phyloP scores from a whole-genome alignment of 2,888 invertebrate species.

The Tachina fera region DNA sequence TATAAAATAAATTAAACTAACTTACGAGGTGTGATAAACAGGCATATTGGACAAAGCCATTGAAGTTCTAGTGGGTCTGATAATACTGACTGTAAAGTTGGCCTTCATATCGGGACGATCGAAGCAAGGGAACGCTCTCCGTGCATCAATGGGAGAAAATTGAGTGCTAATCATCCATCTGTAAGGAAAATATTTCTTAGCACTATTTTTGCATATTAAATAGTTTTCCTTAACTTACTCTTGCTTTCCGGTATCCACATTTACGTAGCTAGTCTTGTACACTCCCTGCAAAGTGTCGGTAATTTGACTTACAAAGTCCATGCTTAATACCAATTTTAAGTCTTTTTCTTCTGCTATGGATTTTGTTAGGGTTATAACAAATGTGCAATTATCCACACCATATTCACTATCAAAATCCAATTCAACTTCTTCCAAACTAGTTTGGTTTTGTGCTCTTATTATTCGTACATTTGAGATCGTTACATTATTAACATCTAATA shows the following conservation, averaged over 20 bases:
- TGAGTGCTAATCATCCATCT: constrained; percentile 92
- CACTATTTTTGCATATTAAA: not conserved
- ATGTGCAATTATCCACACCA: constrained; percentile 80
- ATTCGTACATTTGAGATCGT: constrained; percentile 80
- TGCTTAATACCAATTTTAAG: constrained; percentile 82
- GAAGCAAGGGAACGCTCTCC: constrained; percentile 93
- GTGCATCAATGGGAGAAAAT: constrained; percentile 90
- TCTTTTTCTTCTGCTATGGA: constrained; percentile 73
- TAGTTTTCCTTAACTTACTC: constrained; percentile 79
- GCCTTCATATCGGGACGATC: constrained; percentile 94
- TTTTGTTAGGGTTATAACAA: constrained; percentile 77
- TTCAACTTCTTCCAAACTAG: constrained; percentile 76
- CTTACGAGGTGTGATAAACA: constrained; percentile 77
- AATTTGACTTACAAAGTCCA: constrained; percentile 84
- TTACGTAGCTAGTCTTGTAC: constrained; percentile 84
- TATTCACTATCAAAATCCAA: constrained; percentile 80
- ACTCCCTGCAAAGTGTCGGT: constrained; percentile 85
- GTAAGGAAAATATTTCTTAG: constrained; percentile 60
- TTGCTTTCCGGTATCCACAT: constrained; percentile 79
- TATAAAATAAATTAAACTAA: constrained; percentile 9
- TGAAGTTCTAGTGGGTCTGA: constrained; percentile 83
- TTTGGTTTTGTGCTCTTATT: constrained; percentile 72
- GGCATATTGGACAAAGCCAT: constrained; percentile 87
- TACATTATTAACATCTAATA: constrained; percentile 81
- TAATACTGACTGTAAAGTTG: constrained; percentile 88